Evolutionary conservation across 2,113 vertebrate genomes (phyloP).

Genomic region (Tachycineta bicolor): DNA sequence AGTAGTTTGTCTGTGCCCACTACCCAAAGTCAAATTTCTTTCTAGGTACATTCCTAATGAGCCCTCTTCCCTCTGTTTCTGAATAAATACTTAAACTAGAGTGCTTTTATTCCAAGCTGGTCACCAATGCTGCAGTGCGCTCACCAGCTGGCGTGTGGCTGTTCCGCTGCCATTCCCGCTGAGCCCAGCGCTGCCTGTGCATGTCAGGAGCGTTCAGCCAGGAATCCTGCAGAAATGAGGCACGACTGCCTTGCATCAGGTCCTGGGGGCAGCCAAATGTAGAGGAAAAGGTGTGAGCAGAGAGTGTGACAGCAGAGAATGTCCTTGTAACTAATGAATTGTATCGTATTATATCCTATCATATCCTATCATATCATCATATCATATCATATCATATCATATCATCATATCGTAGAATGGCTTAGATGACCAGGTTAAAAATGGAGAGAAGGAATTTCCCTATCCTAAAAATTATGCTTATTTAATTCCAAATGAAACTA

Average conservation of each 20-base stretch:
- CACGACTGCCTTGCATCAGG: background rate
- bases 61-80: background rate
- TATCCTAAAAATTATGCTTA: background rate
- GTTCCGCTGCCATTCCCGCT: accelerated
- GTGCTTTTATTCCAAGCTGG: background rate
- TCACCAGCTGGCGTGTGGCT: background rate
- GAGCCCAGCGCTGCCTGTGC: background rate
- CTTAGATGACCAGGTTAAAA: background rate
- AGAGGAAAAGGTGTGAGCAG: background rate
- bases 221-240: background rate
- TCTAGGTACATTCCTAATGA: background rate
- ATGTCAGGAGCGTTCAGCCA: background rate
- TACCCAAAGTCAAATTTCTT: background rate
- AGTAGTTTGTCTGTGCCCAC: background rate
- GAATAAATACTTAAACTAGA: background rate
- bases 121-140: background rate
- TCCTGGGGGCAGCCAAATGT: background rate
- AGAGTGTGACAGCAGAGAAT: background rate
- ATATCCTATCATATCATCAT: background rate
- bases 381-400: background rate
- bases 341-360: background rate
- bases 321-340: background rate
- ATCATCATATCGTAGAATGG: background rate
- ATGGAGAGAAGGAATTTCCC: background rate
- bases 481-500: background rate